Base-by-base conservation (phyloP, 2,888 invertebrate species). In the Timema cristinae region DNA sequence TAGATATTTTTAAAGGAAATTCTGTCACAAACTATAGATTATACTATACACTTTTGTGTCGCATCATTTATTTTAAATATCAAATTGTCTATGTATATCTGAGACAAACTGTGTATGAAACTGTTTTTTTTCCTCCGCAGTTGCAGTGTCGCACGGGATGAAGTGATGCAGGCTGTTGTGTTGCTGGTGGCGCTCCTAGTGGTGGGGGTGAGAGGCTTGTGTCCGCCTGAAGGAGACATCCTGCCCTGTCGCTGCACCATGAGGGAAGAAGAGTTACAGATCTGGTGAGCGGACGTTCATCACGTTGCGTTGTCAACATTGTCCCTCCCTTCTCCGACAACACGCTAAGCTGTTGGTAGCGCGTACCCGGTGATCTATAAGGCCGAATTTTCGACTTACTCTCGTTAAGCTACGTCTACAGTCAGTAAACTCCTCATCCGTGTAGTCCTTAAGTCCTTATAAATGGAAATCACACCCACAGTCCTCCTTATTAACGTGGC, bases 181-280 rank as follows among this genome's bases (percentile, higher is more conserved):
- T 11, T 63, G 71, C 69, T 66, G 66, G 50, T 16, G 63, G 69
- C 69, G 69, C 66, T 61, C 11, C 69, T 69, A 67, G 16, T 52
- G 66, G 76, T 72, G 68, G 73, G 78, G 52, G 70, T 66, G 63
- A 51, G 68, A 59, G 67, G 72, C 71, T 47, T 66, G 13, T 74
- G 94, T 81, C 94, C 94, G 49, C 85, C 88, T 49, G 89, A 92
- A 74, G 92, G 92, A 78, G 85, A 86, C 67, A 93, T 94, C 78
- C 82, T 91, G 72, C 94, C 94, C 48, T 94, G 94, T 81, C 88
- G 93, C 77, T 94, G 94, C 81, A 88, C 93, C 50, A 86, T 89
- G 75, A 87, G 91, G 67, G 88, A 88, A 78, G 89, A 91, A 79
- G 93, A 94, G 79, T 86, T 91, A 77, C 94, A 94, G 85, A 91